Evolutionary conservation across 2,888 invertebrate genomes (phyloP), one percentile per base, ranked within the genome.

Genomic region (Drosophila sordidula): DNA sequence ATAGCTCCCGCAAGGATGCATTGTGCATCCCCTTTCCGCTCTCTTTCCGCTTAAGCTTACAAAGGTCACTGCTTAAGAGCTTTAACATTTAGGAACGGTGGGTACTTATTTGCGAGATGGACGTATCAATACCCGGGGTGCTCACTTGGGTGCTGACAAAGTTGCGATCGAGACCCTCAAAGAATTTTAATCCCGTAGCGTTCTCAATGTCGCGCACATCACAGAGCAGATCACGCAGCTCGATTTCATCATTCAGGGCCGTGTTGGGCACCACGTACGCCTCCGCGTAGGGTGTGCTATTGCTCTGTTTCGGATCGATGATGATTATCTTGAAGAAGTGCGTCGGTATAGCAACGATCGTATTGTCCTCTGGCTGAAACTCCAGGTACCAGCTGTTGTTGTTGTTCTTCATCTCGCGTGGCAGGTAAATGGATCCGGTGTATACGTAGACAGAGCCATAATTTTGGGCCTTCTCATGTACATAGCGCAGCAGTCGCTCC

Each of bases 201-300:
- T 75, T 85, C 52, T 85, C 85, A 42, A 85, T 89, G 12, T 85
- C 88, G 0, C 85, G 74, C 5, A 85, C 58, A 75, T 85, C 89
- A 32, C 77, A 69, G 6, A 85, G 80, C 6, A 85, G 55, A 0
- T 64, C 51, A 14, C 58, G 58, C 32, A 89, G 41, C 0, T 76
- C 76, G 4, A 67, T 50, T n/a, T 57, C 58, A 34, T 88, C 68
- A 44, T 4, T 50, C 4, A 87, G 26, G 1, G 63, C 18, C 3
- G 70, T 5, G 38, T 85, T 85, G 3, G 85, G 86, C 34, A 85
- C 25, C 3, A 89, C 85, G 67, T 76, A 85, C 0, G 89, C 79
- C 55, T 85, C 85, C 0, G 89, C 89, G 51, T 88, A 89, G 1
- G 85, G 88, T 9, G 65, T 41, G 1, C 34, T n/a, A n/a, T 65